Evolutionary conservation across 1,140 invertebrate species (phyloP), one percentile per base, ranked within the genome.

Genomic region (Drosophila jambulina): DNA sequence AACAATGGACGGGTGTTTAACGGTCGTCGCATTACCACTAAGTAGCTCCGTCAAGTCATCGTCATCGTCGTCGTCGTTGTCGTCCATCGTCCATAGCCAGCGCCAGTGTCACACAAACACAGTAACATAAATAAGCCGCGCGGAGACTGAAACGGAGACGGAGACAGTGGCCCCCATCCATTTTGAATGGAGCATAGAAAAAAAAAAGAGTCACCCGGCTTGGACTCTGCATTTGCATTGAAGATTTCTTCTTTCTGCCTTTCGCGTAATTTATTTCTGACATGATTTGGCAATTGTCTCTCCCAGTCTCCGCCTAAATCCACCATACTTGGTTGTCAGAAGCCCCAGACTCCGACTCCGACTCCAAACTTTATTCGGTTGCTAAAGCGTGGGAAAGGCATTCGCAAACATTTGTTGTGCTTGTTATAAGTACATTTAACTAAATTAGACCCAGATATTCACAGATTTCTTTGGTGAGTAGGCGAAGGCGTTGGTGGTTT

Each of bases 91-190:
- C 51, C 27, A 58, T 15, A 25, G 25, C 2, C 29, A 29, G 29
- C 29, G 4, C 57, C 53, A 43, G 51, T 43, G 60, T 65, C 78
- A 57, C 54, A 75, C 21, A 74, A 75, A 75, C 82, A 87, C 34
- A 74, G 80, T 83, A 83, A 82, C 83, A 87, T 83, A 88, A 82
- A 88, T 87, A 83, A 87, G 67, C 60, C 65, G 34, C 34, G 15
- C 12, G 9, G 42, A 43, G 42, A 21, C 42, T 19, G 51, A 34
- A 46, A 34, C 48, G 17, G 29, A 51, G 48, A 51, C 23, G 60
- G 10, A 38, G 57, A 82, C 75, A 71, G 78, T 75, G 59, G 25
- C 29, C 27, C 23, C 48, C 51, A 69, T 69, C 65, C 61, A 59
- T 78, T 60, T n/a, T 42, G 60, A 68, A 43, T 80, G 77, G 60